A percentile compares a stretch with the other conserved stretches of the same genome.
Evolutionary conservation across 2,797 vertebrate genomes (phyloP).

Genomic region (Okamejei kenojei): DNA sequence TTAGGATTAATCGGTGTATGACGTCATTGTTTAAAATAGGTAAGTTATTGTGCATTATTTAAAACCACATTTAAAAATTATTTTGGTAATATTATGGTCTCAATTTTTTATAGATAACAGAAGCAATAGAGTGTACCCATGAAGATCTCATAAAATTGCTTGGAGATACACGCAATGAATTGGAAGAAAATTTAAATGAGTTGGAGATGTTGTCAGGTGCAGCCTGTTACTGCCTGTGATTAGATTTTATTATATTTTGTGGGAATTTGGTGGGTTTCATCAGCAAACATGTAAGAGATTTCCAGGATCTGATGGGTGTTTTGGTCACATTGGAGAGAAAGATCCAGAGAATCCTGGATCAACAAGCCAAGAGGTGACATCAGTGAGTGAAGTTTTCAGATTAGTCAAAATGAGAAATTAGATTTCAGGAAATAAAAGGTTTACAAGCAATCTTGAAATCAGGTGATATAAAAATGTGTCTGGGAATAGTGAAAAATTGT

Average conservation of each 20-base stretch:
- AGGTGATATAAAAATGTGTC: neutral
- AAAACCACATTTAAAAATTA: neutral
- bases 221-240: slow-evolving; percentile 21
- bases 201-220: slow-evolving; percentile 32
- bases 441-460: neutral
- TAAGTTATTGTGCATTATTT: neutral
- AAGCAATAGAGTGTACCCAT: neutral
- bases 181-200: slow-evolving; percentile 22
- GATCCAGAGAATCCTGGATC: neutral
- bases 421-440: neutral
- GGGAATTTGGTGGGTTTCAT: neutral
- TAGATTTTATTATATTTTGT: slow-evolving; percentile 1
- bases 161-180: slow-evolving; percentile 6
- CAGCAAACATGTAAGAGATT: neutral
- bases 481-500: neutral
- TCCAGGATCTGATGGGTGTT: neutral
- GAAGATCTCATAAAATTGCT: slow-evolving; percentile 29
- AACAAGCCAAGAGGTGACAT: neutral
- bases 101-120: slow-evolving; percentile 29
- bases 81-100: neutral
- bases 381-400: neutral
- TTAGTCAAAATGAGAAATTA: neutral
- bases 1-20: neutral
- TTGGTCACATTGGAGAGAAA: neutral
- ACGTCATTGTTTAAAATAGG: neutral